Evolutionary conservation across 2,113 vertebrate genomes (phyloP), one percentile per base, ranked within the genome.

Genomic region (Gracilinanus agilis): DNA sequence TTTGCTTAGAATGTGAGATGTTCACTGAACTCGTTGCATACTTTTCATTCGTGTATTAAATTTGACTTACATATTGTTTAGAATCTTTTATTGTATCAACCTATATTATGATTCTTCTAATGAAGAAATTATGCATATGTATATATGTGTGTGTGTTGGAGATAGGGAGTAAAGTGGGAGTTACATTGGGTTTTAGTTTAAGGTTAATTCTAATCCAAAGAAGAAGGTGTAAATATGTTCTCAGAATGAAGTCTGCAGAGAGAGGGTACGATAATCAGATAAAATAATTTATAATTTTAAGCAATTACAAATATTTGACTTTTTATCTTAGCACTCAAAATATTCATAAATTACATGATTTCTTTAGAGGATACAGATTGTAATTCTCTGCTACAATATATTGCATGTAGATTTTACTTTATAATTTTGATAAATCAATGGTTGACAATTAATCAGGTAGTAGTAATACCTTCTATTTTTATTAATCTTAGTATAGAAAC

Each of bases 271-370:
- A 44, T 49, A 54, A 53, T 95, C 53, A 91, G 54, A 75, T 89
- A 90, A 92, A 93, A 24, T 90, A 1, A 53, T 44, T 24, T 44
- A 40, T 94, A 96, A 53, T 40, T 58, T 67, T 75, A 8, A n/a
- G 24, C 61, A n/a, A 34, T 49, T 44, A 53, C 88, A 94, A 91
- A 44, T 90, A 56, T 75, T 92, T 54, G 56, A 53, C 49, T 94
- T 96, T 88, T 53, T 58, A 54, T 94, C 90, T 93, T 40, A 97
- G 56, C 34, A 53, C n/a, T 55, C 88, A 93, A 89, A 90, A 92
- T 55, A 91, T 58, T n/a, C 56, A 88, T 67, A 90, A 24, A 44
- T 58, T 75, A 12, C 13, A 75, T n/a, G 61, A 75, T 75, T 75
- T 75, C 29, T n/a, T 75, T 75, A 19, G 40, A n/a, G 34, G 16